Base-by-base conservation (phyloP, 2,113 vertebrate species). In the Siniperca chuatsi region DNA sequence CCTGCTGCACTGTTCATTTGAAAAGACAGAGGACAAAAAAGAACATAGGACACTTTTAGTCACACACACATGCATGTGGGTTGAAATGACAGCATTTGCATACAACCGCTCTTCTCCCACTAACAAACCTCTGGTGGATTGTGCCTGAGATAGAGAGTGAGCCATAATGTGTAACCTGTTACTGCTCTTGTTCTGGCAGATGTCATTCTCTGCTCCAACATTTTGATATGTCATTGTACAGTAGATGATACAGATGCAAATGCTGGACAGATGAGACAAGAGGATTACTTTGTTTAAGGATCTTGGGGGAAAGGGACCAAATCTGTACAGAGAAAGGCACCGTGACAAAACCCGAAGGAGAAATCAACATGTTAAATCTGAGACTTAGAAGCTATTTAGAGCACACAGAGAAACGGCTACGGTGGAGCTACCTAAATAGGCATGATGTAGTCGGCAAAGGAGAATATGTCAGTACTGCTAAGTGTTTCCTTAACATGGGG, bases 41-140 rank as follows among this genome's bases (percentile, higher is more conserved):
- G 72, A 90, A 85, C 74, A 84, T 70, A 88, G 87, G 89, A 84
- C 86, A 88, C 55, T 81, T 82, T 86, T 80, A 83, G 84, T 83
- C 75, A 42, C 75, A 66, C 64, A 42, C 48, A 74, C 62, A 64
- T 52, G 48, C 64, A 87, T 74, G 65, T 79, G 65, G 83, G 81
- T 74, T 91, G 55, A 92, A 89, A 81, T 87, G 86, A 93, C 76
- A 84, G 80, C 61, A 94, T 95, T 94, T 93, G 89, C 92, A 93
- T 94, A 87, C 23, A 81, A 62, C 58, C 67, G 77, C 50, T 92
- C 29, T 84, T 80, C 75, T 80, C 50, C 65, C 10, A 46, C 90
- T 92, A 94, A 95, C 93, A 94, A 95, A 94, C 88, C 94, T 83
- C 89, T 60, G 62, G 87, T 90, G 93, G 78, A 89, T 90, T 86